Base-by-base conservation (phyloP, 2,888 invertebrate species). In the Teinopalpus imperialis region DNA sequence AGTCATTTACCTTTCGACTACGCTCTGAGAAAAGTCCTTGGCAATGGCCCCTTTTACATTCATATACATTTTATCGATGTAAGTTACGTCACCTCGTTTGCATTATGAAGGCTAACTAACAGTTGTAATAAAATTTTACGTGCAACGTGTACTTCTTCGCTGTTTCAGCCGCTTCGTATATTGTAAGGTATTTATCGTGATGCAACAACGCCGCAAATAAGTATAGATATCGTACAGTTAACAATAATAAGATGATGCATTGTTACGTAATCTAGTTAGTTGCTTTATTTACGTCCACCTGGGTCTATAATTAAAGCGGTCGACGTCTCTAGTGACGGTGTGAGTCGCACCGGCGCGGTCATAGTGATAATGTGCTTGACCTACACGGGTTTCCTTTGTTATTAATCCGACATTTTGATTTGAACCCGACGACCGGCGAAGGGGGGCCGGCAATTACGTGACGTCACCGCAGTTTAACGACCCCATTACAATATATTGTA, bases 391-490 rank as follows among this genome's bases (percentile, higher is more conserved):
- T 72, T 83, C 87, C 86, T 80, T 86, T 77, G 81, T 83, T 86
- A 86, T 81, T 83, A 86, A 83, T 85, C 82, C 77, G 72, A 72
- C 78, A 78, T 83, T 87, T 83, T 86, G 87, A 87, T 87, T 87
- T 81, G 74, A 79, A 80, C 73, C 67, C 71, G 65, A 2, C 75
- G 74, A 74, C 73, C 69, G 77, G 65, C 75, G 74, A 81, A 82
- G 87, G 46, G 87, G 86, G 83, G 76, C 74, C 74, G 81, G 85
- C 83, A 85, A 87, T 87, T 88, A 87, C 70, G 79, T 87, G 87
- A 88, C 87, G 87, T 87, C 87, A 83, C 72, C 71, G 60, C 74
- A 69, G 87, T 86, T 85, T 86, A 88, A 87, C 86, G 87, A 87
- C 86, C 87, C 87, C 78, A 85, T 87, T 86, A 87, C 78, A 82